These are phyloP conservation scores for Chrysaora quinquecirrha DNA, from an alignment of 30 jellyfish, hydroid and myxozoan species.

Conservation along the genomic window DNA sequence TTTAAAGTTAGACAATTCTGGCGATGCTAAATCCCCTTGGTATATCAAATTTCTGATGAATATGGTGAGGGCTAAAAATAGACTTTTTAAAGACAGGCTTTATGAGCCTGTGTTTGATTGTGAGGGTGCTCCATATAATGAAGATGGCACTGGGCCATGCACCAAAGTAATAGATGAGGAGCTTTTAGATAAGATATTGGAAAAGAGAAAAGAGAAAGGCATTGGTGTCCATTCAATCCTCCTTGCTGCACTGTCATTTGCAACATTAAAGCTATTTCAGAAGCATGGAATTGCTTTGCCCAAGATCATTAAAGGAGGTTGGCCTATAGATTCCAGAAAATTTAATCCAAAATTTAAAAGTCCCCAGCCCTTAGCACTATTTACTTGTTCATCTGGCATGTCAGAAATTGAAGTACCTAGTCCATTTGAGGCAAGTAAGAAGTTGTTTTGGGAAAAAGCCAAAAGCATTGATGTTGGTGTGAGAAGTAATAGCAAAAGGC, in stretches of 20 bases:
- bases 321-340: constrained; percentile 62
- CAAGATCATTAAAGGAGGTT: constrained; percentile 11
- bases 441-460: constrained; percentile 45
- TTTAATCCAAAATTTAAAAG: constrained; percentile 19
- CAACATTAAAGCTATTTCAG: constrained; percentile 8
- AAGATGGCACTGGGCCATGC: constrained; percentile 26
- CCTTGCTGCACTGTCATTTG: constrained; percentile 34
- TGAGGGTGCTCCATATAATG: constrained; percentile 35
- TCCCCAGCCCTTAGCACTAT: constrained; percentile 59
- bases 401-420: constrained; percentile 40
- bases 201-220: constrained; percentile 32
- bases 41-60: constrained; percentile 5
- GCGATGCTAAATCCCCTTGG: constrained; percentile 43
- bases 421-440: not conserved
- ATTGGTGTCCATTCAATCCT: constrained; percentile 48
- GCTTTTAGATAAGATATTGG: constrained; percentile 22
- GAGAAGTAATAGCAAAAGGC: not conserved
- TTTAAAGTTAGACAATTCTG: constrained; percentile 15
- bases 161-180: not conserved
- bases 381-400: constrained; percentile 21
- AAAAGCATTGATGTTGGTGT: constrained; percentile 7
- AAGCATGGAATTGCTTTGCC: constrained; percentile 17
- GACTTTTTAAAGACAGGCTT: not conserved
- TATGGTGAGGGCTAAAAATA: constrained; percentile 13
- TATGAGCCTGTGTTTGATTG: not conserved